These are phyloP conservation scores for Agrotis exclamationis DNA, from an alignment of 2,888 invertebrate species.

Conservation along the genomic window DNA sequence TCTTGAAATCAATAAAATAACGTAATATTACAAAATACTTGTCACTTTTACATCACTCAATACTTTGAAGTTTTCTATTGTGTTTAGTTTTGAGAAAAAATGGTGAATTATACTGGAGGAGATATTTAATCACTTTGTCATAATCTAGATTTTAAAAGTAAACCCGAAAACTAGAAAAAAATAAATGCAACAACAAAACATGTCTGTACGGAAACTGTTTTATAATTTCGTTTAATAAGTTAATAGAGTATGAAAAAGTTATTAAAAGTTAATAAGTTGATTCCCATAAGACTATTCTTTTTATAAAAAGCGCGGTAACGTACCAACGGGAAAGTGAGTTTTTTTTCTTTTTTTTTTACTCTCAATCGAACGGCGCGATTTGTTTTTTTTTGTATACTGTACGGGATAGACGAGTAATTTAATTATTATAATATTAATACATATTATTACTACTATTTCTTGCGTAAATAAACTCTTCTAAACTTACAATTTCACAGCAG, in stretches of 20 bases:
- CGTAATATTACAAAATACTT: no score
- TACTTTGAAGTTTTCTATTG: no score
- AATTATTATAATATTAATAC: no score
- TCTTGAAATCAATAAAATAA: neutral
- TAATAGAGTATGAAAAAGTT: slow-evolving; percentile 71
- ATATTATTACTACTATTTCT: neutral
- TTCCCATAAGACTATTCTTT: slow-evolving; percentile 74
- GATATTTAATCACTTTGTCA: neutral
- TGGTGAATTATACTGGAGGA: no score
- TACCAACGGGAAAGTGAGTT: slow-evolving; percentile 45
- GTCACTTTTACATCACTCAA: no score
- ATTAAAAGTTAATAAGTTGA: slow-evolving; percentile 84
- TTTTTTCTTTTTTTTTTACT: slow-evolving; percentile 40
- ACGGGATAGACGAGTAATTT: slow-evolving; percentile 32
- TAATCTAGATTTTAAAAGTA: neutral
- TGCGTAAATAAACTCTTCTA: neutral
- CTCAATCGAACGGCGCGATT: slow-evolving; percentile 45
- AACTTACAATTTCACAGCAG: neutral
- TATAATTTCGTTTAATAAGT: slow-evolving; percentile 57
- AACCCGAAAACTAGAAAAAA: neutral
- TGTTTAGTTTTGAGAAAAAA: no score
- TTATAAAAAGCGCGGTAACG: slow-evolving; percentile 68
- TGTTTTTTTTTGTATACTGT: slow-evolving; percentile 44
- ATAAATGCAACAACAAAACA: neutral
- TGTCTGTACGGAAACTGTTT: slow-evolving; percentile 14